These are phyloP conservation scores for Oscheius onirici DNA, from an alignment of 2,888 invertebrate genomes.

Conservation along the genomic window DNA sequence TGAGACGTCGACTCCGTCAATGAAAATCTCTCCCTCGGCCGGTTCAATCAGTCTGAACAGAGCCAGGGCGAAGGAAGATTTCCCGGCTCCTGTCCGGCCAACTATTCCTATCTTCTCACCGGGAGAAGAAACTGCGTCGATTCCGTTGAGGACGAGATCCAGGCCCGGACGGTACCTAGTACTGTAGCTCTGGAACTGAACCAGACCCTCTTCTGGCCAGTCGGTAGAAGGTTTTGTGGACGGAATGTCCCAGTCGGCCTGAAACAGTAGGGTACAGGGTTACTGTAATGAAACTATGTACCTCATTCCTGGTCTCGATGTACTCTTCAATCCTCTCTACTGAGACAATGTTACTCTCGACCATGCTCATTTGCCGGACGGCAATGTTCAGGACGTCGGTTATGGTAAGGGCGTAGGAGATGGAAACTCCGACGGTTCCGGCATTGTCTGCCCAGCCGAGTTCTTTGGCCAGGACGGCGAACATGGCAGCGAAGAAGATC, in stretches of 20 bases:
- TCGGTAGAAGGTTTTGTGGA: constrained; percentile 37
- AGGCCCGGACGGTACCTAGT: constrained; percentile 63
- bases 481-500: constrained; percentile 86
- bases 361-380: constrained; percentile 76
- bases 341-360: constrained; percentile 95
- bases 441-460: constrained; percentile 72
- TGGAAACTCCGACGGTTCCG: constrained; percentile 75
- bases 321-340: constrained; percentile 92
- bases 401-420: constrained; percentile 74
- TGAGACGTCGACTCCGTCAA: constrained; percentile 84
- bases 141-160: constrained; percentile 84
- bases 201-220: constrained; percentile 51
- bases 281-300: neutral
- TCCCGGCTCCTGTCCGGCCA: constrained; percentile 70
- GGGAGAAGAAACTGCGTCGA: constrained; percentile 78
- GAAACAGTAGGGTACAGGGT: no score
- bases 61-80: constrained; percentile 82
- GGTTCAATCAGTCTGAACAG: constrained; percentile 88
- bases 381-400: constrained; percentile 68
- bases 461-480: constrained; percentile 80
- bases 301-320: constrained; percentile 47
- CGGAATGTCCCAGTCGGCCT: constrained; percentile 52
- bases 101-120: constrained; percentile 81
- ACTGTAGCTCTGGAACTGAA: constrained; percentile 47
- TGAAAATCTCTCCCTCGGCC: constrained; percentile 82